A percentile compares a stretch with the other conserved stretches of the same genome.
Evolutionary conservation across 2,797 vertebrate species (phyloP).

Genomic region (Sciurus vulgaris): DNA sequence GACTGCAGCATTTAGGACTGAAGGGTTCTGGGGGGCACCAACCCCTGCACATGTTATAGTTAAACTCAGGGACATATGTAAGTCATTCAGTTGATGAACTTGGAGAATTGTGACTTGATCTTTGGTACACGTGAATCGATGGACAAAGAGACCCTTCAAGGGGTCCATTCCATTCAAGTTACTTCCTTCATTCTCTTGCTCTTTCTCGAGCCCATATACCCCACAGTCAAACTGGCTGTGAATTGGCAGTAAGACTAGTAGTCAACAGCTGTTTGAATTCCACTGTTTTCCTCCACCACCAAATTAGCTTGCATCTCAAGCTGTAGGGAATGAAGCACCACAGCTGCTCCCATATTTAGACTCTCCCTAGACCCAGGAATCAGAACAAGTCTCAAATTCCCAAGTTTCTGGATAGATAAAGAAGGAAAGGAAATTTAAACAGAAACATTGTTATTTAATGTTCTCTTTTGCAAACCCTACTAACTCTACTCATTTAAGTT

Average conservation of each 20-base stretch:
- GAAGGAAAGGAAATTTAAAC: neutral
- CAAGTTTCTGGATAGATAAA: constrained; percentile 57
- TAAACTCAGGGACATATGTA: neutral
- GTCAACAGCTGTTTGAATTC: neutral
- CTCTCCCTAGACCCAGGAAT: neutral
- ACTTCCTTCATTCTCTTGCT: neutral
- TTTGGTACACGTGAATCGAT: neutral
- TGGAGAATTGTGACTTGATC: neutral
- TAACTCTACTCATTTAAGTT: neutral
- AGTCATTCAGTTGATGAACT: neutral
- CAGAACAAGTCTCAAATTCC: constrained; percentile 1
- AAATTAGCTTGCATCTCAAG: constrained; percentile 15
- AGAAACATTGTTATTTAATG: neutral
- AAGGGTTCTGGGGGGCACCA: neutral
- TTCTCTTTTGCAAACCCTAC: neutral
- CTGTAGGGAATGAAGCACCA: neutral
- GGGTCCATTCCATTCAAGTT: neutral
- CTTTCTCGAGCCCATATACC: neutral
- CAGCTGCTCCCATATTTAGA: neutral
- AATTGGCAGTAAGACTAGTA: neutral
- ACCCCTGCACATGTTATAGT: neutral
- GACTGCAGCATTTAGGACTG: neutral
- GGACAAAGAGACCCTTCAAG: neutral
- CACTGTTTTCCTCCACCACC: neutral
- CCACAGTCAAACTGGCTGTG: neutral